Percentiles rank a stretch among this genome's conserved stretches.
Conservation (phyloP, 1,140 invertebrate species). For the Ostrea edulis region DNA sequence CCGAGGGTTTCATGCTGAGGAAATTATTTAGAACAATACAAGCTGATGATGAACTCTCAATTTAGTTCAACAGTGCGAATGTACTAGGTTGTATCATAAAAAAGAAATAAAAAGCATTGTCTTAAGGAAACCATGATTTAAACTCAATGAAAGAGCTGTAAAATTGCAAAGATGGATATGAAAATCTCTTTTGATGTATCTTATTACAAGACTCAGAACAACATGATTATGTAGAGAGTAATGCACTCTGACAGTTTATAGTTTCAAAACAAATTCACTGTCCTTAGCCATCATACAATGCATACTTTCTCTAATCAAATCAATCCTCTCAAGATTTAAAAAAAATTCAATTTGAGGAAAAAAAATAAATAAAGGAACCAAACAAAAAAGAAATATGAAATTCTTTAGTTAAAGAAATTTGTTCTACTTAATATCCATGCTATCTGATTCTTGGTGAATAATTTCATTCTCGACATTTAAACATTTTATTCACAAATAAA, state of each 20-base stretch:
- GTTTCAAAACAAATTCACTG: background rate
- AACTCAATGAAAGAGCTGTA: slow-evolving; percentile 10
- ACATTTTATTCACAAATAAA: too few species aligned
- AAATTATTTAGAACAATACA: slow-evolving; percentile 11
- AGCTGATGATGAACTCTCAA: background rate
- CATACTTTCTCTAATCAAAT: background rate
- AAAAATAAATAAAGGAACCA: too few species aligned
- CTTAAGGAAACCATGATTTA: background rate
- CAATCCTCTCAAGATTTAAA: background rate
- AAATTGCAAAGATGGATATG: background rate
- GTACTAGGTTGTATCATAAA: background rate
- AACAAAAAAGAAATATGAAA: too few species aligned
- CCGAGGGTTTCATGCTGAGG: background rate
- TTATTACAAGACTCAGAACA: background rate
- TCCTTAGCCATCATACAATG: background rate
- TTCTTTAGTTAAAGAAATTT: too few species aligned
- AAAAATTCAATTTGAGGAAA: too few species aligned
- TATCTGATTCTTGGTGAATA: too few species aligned
- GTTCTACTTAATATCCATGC: too few species aligned
- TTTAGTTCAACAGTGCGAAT: background rate
- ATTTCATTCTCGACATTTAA: too few species aligned
- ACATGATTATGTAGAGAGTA: background rate
- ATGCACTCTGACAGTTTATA: slow-evolving; percentile 11
- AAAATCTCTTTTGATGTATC: background rate
- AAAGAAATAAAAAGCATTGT: background rate